Evolutionary conservation across 1,140 invertebrate species (phyloP).

Genomic region (Bombyx mandarina): DNA sequence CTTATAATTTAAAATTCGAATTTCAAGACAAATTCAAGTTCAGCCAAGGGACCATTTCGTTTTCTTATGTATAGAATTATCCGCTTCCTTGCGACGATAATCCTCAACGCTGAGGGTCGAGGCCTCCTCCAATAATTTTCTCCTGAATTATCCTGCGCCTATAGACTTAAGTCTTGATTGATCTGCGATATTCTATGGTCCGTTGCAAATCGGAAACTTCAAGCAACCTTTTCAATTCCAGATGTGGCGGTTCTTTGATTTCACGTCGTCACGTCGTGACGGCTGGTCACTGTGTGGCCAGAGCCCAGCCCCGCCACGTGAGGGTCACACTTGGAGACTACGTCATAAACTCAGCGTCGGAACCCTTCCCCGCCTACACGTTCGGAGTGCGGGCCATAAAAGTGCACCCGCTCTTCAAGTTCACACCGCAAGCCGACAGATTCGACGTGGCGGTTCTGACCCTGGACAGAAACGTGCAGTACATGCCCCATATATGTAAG

Average conservation of each 20-base stretch:
- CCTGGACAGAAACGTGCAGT: conserved; percentile 88
- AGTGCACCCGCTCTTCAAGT: conserved; percentile 95
- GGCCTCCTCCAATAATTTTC: too few species aligned
- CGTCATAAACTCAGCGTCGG: conserved; percentile 92
- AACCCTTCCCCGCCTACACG: conserved; percentile 90
- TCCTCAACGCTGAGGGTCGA: too few species aligned
- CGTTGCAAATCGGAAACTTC: neutral
- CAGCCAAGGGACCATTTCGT: too few species aligned
- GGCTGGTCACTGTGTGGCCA: conserved; percentile 95
- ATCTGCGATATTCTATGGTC: too few species aligned
- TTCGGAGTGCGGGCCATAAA: conserved; percentile 90
- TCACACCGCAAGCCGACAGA: conserved; percentile 90
- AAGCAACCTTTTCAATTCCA: conserved; percentile 32
- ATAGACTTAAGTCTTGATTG: too few species aligned
- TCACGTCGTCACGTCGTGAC: conserved; percentile 94
- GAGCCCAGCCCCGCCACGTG: conserved; percentile 89
- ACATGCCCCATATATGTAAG: conserved; percentile 89
- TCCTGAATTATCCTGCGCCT: too few species aligned
- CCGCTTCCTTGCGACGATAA: too few species aligned
- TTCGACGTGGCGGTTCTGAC: conserved; percentile 94
- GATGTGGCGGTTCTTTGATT: conserved; percentile 95
- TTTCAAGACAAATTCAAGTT: too few species aligned
- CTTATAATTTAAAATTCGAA: too few species aligned
- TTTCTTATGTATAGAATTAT: too few species aligned
- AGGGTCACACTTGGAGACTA: conserved; percentile 94